Conservation (phyloP, 2,888 invertebrate species). For the Leptinotarsa peninsularis region DNA sequence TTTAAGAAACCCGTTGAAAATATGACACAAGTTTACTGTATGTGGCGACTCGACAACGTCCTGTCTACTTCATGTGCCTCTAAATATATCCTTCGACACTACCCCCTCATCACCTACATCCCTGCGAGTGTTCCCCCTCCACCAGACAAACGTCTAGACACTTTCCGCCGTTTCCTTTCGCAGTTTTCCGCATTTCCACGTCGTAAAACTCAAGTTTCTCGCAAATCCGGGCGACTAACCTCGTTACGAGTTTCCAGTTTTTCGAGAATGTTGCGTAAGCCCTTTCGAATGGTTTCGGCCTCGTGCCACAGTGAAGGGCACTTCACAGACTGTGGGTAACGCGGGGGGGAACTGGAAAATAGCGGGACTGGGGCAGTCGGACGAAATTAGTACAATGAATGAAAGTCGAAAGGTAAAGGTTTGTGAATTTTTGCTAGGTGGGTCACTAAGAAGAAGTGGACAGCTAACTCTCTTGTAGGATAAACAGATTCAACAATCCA, state of each 20-base stretch:
- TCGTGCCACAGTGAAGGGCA: background rate
- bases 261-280: background rate
- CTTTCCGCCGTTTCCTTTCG: slow-evolving; percentile 20
- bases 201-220: slow-evolving; percentile 4
- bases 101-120: background rate
- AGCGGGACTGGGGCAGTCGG: background rate
- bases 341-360: background rate
- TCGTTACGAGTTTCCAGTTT: slow-evolving; percentile 25
- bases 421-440: too few relatives aligned
- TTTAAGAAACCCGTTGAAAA: background rate
- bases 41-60: background rate
- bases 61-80: background rate
- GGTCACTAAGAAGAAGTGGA: too few relatives aligned
- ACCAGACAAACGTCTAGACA: slow-evolving; percentile 31
- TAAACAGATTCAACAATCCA: too few relatives aligned
- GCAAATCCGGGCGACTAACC: slow-evolving; percentile 29
- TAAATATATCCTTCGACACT: background rate
- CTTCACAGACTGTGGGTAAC: background rate
- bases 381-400: background rate
- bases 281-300: slow-evolving; percentile 4
- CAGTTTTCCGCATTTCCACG: slow-evolving; percentile 21
- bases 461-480: too few relatives aligned
- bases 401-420: too few relatives aligned
- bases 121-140: background rate
- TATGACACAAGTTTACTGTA: background rate